These are phyloP conservation scores for Drosophila koepferae DNA, from an alignment of 2,888 invertebrate species.

Conservation along the genomic window DNA sequence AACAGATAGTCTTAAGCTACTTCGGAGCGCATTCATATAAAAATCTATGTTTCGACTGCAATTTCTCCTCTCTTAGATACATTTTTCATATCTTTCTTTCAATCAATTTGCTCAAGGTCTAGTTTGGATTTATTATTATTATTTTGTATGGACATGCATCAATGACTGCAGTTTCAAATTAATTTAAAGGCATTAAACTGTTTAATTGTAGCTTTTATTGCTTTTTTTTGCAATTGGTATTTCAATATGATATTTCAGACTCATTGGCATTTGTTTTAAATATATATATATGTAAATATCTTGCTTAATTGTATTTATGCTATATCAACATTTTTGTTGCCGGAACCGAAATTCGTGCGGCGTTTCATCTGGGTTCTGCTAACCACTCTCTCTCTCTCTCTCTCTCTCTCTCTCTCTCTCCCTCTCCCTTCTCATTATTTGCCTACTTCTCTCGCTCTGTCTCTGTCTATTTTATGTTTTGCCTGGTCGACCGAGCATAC, in stretches of 20 bases:
- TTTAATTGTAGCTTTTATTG: background rate
- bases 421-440: background rate
- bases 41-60: too few relatives aligned
- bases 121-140: too few relatives aligned
- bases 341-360: background rate
- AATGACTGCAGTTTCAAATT: background rate
- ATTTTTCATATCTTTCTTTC: too few relatives aligned
- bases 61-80: too few relatives aligned
- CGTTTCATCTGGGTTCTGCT: background rate
- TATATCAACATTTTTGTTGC: constrained; percentile 25
- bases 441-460: background rate
- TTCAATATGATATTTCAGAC: background rate
- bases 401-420: background rate
- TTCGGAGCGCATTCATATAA: too few relatives aligned
- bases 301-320: constrained; percentile 46
- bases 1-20: too few relatives aligned
- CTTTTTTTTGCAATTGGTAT: background rate
- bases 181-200: too few relatives aligned
- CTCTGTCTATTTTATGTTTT: constrained; percentile 31
- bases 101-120: too few relatives aligned
- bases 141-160: background rate
- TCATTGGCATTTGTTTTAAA: constrained; percentile 21
- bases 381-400: constrained; percentile 15
- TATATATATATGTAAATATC: constrained; percentile 13
- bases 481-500: constrained; percentile 41